Conservation (phyloP, 1,140 invertebrate genomes). For the Tetramorium parvispinum region DNA sequence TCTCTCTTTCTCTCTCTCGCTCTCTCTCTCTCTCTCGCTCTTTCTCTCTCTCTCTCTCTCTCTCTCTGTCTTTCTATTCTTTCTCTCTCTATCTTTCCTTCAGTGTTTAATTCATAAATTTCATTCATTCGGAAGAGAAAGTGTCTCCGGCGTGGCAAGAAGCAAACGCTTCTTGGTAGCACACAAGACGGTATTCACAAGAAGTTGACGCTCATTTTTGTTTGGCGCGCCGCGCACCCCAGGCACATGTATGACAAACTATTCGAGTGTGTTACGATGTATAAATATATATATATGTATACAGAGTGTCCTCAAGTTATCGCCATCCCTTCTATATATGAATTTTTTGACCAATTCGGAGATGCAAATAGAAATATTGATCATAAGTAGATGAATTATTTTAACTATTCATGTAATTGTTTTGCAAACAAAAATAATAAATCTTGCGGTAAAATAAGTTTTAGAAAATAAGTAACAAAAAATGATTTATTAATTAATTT, state of each 20-base stretch:
- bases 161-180: constrained; percentile 68
- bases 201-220: constrained; percentile 98
- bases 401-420: constrained; percentile 3
- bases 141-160: constrained; percentile 68
- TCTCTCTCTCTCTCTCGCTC: constrained; percentile 50
- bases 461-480: background rate
- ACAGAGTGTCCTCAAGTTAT: constrained; percentile 7
- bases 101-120: constrained; percentile 56
- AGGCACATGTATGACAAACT: constrained; percentile 71
- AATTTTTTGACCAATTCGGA: constrained; percentile 40
- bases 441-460: background rate
- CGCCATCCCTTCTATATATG: constrained; percentile 16
- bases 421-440: background rate
- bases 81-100: constrained; percentile 62
- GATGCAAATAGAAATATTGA: background rate
- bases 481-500: background rate
- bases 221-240: constrained; percentile 87
- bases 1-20: constrained; percentile 58
- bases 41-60: constrained; percentile 49
- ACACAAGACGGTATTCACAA: constrained; percentile 87
- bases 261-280: constrained; percentile 65
- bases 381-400: background rate
- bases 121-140: constrained; percentile 68
- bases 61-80: constrained; percentile 58
- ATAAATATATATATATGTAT: constrained; percentile 55